Conservation (phyloP, 2,888 invertebrate genomes). For the Thera obeliscata region DNA sequence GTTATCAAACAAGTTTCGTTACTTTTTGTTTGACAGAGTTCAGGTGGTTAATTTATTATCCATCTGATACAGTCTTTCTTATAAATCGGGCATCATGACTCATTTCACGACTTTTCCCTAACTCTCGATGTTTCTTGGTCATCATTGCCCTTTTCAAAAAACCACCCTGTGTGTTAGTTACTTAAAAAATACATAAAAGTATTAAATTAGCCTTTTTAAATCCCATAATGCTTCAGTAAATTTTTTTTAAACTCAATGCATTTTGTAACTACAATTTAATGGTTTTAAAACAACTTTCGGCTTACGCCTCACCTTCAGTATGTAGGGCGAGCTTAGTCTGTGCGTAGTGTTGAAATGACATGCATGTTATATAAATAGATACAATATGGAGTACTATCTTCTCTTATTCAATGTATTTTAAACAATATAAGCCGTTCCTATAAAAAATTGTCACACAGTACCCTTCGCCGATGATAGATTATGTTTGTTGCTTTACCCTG, state of each 20-base stretch:
- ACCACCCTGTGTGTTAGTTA: no score
- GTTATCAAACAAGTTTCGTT: not conserved
- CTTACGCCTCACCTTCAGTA: conserved; percentile 17
- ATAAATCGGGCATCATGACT: no score
- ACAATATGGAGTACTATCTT: not conserved
- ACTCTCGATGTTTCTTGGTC: no score
- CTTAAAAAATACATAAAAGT: no score
- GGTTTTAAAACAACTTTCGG: conserved; percentile 30
- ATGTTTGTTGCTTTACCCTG: no score
- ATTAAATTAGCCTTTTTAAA: no score
- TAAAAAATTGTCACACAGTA: no score
- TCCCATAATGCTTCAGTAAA: no score
- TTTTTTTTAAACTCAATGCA: not conserved
- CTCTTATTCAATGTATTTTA: not conserved
- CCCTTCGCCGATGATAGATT: no score
- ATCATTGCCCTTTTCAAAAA: no score
- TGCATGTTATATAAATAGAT: conserved; percentile 4
- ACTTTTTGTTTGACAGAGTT: not conserved
- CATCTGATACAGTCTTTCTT: not conserved
- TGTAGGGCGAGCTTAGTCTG: conserved; percentile 17
- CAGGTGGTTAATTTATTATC: not conserved
- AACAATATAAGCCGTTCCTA: no score
- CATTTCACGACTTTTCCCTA: no score
- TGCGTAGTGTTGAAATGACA: conserved; percentile 19
- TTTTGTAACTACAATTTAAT: not conserved